Evolutionary conservation across 2,888 invertebrate species (phyloP).

Genomic region (Hartigia nigra): DNA sequence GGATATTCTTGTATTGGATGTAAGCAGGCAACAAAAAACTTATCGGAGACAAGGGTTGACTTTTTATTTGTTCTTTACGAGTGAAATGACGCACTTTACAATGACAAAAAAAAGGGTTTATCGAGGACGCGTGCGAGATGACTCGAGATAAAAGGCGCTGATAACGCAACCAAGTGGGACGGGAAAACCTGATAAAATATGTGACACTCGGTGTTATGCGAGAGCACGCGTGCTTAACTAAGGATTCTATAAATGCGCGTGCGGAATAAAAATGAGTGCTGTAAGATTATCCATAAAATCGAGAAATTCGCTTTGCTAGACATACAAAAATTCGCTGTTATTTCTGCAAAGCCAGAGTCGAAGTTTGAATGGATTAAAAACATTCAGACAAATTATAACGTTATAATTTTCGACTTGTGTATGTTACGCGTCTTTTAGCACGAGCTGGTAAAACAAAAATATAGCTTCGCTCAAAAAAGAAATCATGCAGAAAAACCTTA

Average conservation of each 20-base stretch:
- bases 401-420: not conserved
- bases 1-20: not conserved
- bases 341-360: not conserved
- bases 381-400: not conserved
- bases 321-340: not conserved
- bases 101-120: not conserved
- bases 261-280: not conserved
- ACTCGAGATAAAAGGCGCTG: slow-evolving; percentile 27
- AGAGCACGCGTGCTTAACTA: slow-evolving; percentile 45
- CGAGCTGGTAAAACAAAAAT: not conserved
- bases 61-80: not conserved
- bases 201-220: slow-evolving; percentile 59
- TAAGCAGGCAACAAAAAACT: not conserved
- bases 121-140: slow-evolving; percentile 1
- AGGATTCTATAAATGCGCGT: not conserved
- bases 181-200: slow-evolving; percentile 59
- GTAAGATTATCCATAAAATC: not conserved
- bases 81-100: not conserved
- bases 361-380: not conserved
- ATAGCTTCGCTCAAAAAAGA: too few relatives aligned
- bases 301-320: not conserved
- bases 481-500: not conserved
- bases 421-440: not conserved
- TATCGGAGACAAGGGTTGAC: not conserved
- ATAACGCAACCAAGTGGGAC: slow-evolving; percentile 58